These are phyloP conservation scores for Hofmannophila pseudospretella DNA, from an alignment of 2,888 invertebrate genomes.

Conservation along the genomic window DNA sequence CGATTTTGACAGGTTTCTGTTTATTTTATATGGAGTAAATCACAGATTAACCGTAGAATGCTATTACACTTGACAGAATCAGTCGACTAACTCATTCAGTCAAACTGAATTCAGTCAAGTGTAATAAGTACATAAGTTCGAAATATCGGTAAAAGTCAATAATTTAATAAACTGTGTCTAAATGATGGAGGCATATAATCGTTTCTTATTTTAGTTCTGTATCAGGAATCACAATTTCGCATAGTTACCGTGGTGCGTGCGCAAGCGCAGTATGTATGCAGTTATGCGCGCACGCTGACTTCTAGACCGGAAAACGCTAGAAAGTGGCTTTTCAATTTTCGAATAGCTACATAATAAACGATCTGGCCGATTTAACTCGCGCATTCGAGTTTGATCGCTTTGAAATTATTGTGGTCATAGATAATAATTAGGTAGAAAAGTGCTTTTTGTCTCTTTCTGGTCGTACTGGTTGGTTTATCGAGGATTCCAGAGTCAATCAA, in stretches of 20 bases:
- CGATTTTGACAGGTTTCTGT: too few species aligned
- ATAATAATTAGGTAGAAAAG: slow-evolving; percentile 11
- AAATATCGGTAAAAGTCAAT: too few species aligned
- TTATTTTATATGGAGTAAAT: too few species aligned
- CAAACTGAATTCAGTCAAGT: too few species aligned
- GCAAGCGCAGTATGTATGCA: slow-evolving; percentile 34
- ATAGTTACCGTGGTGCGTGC: slow-evolving; percentile 14
- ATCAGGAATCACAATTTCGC: slow-evolving; percentile 1
- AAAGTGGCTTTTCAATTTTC: slow-evolving; percentile 76
- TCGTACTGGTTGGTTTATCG: too few species aligned
- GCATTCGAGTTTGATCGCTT: slow-evolving; percentile 19
- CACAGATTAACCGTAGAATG: too few species aligned
- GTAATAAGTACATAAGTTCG: too few species aligned
- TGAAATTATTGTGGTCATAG: slow-evolving; percentile 15
- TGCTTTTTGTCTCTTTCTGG: neutral
- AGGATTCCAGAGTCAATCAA: too few species aligned
- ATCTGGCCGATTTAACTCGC: slow-evolving; percentile 30
- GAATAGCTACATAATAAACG: slow-evolving; percentile 71
- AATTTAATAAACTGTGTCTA: too few species aligned
- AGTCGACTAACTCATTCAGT: too few species aligned
- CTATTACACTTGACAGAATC: too few species aligned
- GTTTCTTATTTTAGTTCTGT: neutral
- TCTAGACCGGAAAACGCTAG: slow-evolving; percentile 76
- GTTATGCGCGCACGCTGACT: slow-evolving; percentile 56
- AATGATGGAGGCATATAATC: too few species aligned